Base-by-base conservation (phyloP, 2,888 invertebrate species). In the Agriotes lineatus region DNA sequence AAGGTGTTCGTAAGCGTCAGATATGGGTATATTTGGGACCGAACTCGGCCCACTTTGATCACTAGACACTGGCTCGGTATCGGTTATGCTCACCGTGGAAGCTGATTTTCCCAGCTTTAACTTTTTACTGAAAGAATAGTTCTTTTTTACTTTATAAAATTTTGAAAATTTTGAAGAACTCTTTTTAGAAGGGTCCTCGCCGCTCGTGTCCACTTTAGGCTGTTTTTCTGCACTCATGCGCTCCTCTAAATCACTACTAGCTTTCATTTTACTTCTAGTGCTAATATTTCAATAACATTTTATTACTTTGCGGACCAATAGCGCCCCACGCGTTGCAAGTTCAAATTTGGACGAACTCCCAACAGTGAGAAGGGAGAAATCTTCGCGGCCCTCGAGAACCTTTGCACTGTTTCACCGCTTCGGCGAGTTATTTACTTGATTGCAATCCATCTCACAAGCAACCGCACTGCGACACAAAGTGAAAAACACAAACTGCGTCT, bases 61-160 rank as follows among this genome's bases (percentile, higher is more conserved):
- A 10, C 10, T 18, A 10, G 67, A 44, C 14, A 7, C 9, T 1
- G 16, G 12, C 18, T 65, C 67, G 12, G 66, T 69, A 35, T 67
- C 54, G 14, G 67, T 50, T 44, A 67, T 61, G 59, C 64, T 69
- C 16, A 52, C 54, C 3, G 52, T 56, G 1, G 66, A 59, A 16
- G 68, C 68, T 50, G 56, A 52, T 66, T 72, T 60, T 80, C 79
- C 30, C 78, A 69, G 71, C 77, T 81, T 18, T 80, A 74, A 65
- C 79, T 81, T 73, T 79, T 79, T 35, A 78, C 74, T 39, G 79
- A 73, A 61, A 75, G 80, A 68, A 71, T 74, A 33, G 77, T 67
- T 54, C 76, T 75, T 73, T 77, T 79, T 25, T 74, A 67, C 67
- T 71, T 75, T 59, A 18, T 16, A 56, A 39, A 64, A 20, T 33